Evolutionary conservation across 53 echinoderm and acorn worm species (phyloP).

Genomic region (Paelopatides confundens): DNA sequence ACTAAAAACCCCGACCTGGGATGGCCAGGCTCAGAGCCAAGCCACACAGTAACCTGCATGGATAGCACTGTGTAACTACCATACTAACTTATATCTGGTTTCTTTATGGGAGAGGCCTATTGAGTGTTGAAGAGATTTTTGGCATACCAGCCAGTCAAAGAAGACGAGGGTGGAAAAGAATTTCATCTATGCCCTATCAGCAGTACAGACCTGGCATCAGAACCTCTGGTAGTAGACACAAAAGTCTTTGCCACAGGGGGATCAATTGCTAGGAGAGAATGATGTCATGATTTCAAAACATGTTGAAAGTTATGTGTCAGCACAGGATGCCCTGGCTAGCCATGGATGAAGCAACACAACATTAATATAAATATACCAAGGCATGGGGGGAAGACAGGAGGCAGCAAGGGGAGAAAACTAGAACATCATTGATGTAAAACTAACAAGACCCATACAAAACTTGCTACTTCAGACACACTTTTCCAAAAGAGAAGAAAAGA

Average conservation of each 20-base stretch:
- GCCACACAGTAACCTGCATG: constrained; percentile 21
- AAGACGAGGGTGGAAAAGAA: constrained; percentile 28
- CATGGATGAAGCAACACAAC: too few relatives aligned
- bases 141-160: background rate
- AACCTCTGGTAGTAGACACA: background rate
- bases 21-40: constrained; percentile 24
- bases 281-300: constrained; percentile 7
- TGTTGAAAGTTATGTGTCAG: background rate
- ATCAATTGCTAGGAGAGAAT: constrained; percentile 4
- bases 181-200: constrained; percentile 26
- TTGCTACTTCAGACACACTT: too few relatives aligned
- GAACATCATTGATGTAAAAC: too few relatives aligned
- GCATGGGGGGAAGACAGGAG: too few relatives aligned
- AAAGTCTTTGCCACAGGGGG: background rate
- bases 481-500: too few relatives aligned
- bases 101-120: constrained; percentile 28
- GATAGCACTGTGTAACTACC: background rate
- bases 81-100: background rate
- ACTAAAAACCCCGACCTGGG: constrained; percentile 12
- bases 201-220: background rate
- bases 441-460: too few relatives aligned
- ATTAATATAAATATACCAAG: too few relatives aligned
- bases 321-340: too few relatives aligned
- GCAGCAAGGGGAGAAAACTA: too few relatives aligned
- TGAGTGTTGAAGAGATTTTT: constrained; percentile 1